phyloP scores from a whole-genome alignment of 1,140 invertebrate species.

The Euwallacea similis region DNA sequence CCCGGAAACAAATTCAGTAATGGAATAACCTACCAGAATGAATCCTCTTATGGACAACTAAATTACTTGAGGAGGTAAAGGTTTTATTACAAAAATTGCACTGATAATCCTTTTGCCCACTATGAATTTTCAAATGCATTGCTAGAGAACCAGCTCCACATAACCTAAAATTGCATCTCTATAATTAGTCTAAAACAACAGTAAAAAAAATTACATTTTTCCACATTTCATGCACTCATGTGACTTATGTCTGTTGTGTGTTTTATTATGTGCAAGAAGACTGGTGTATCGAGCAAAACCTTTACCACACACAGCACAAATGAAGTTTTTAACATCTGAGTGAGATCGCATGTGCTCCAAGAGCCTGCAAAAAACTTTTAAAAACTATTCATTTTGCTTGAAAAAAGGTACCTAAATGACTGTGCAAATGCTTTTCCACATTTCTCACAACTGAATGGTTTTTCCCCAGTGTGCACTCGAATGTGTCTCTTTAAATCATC shows the following conservation, averaged over 20 bases:
- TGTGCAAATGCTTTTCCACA: conserved; percentile 57
- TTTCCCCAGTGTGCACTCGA: conserved; percentile 60
- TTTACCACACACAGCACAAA: conserved; percentile 61
- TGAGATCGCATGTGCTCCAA: conserved; percentile 65
- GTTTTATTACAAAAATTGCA: conserved; percentile 72
- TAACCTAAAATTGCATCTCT: conserved; percentile 38
- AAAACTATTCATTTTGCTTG: conserved; percentile 3
- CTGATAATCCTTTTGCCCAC: conserved; percentile 70
- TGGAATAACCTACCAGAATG: conserved; percentile 52
- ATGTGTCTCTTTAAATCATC: conserved; percentile 60
- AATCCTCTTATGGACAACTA: conserved; percentile 57
- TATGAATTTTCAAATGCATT: conserved; percentile 69
- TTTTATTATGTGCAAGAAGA: conserved; percentile 53
- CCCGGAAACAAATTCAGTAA: no score
- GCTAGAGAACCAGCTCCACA: conserved; percentile 50
- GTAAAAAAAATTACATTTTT: conserved; percentile 44
- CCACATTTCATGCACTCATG: conserved; percentile 52
- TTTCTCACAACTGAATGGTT: conserved; percentile 62
- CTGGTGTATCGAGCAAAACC: conserved; percentile 52
- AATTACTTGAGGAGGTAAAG: conserved; percentile 55
- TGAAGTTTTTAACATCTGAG: conserved; percentile 64
- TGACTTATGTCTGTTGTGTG: conserved; percentile 49
- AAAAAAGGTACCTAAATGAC: conserved; percentile 35
- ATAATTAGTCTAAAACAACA: background rate
- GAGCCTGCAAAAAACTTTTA: conserved; percentile 51